Base-by-base conservation (phyloP, 2,888 invertebrate genomes). In the Ennomos fuscantarius region DNA sequence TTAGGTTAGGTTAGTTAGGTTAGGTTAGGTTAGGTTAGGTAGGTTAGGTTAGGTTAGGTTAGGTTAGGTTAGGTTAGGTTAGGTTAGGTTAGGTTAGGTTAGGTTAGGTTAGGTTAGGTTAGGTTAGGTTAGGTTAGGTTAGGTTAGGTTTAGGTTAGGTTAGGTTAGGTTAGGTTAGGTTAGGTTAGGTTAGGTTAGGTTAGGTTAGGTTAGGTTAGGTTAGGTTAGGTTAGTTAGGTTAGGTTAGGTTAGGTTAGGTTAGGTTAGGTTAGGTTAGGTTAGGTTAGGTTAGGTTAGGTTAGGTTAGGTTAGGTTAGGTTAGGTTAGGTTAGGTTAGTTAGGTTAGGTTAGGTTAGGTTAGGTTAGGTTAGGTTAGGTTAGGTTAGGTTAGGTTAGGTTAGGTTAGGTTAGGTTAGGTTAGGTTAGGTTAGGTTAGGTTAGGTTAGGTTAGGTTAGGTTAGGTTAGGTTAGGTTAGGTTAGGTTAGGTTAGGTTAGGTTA, bases 21-120 rank as follows among this genome's bases (percentile, higher is more conserved):
- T 24, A 24, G 24, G 24, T 24, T 35, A 35, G 37, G 40, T 62
- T 58, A 58, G 57, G 58, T 60, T 62, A 35, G 35, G 24, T 24
- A 24, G 24, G 24, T 24, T 24, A 24, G 24, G 24, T 24, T 24
- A 24, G 24, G 24, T 24, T 35, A 35, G 37, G 40, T 62, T 58
- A 58, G 57, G 58, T 58, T 58, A 40, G 40, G 37, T 40, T 40
- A 40, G 40, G 24, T 37, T 40, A 40, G 40, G 40, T 40, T 40
- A 40, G 40, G 40, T 40, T 40, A 40, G 37, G 40, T 40, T 40
- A 40, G 40, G 40, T 40, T 40, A 40, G 40, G 40, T 40, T 40
- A 15, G 40, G 40, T 40, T 40, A 40, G 40, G 40, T 40, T 40
- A 40, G 40, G 40, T 40, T 40, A 40, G 40, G 40, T 40, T 40